Evolutionary conservation across 2,888 invertebrate species (phyloP).

Genomic region (Sylvicola fuscatus): DNA sequence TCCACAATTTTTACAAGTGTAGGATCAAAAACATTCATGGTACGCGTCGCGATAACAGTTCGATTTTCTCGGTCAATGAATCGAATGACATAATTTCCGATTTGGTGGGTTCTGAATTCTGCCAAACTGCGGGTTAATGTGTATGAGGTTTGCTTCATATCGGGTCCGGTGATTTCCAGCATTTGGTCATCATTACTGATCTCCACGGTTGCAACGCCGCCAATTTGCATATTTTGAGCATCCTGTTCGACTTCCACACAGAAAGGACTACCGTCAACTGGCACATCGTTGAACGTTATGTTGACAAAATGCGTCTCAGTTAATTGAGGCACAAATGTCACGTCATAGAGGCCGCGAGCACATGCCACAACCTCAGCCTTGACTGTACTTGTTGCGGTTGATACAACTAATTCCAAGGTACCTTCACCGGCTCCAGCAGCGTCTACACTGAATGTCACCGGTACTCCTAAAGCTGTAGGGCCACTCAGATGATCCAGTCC

Average conservation of each 20-base stretch:
- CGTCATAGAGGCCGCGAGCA: conserved; percentile 77
- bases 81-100: conserved; percentile 54
- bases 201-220: conserved; percentile 35
- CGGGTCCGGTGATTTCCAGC: conserved; percentile 43
- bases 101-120: conserved; percentile 54
- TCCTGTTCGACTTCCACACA: conserved; percentile 56
- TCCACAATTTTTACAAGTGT: conserved; percentile 48
- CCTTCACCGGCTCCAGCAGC: conserved; percentile 91
- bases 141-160: conserved; percentile 38
- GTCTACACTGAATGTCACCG: conserved; percentile 83
- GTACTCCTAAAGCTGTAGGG: conserved; percentile 43
- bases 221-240: conserved; percentile 50
- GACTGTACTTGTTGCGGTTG: conserved; percentile 73
- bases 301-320: conserved; percentile 78
- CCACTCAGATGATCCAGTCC: conserved; percentile 35
- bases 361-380: conserved; percentile 77
- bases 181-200: conserved; percentile 38
- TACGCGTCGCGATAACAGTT: conserved; percentile 38
- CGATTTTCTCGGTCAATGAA: conserved; percentile 38
- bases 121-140: conserved; percentile 39
- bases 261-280: conserved; percentile 80
- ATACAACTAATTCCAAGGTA: conserved; percentile 76
- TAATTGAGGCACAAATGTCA: conserved; percentile 82
- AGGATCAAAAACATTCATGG: conserved; percentile 63
- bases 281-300: conserved; percentile 84